A percentile compares a stretch with the other conserved stretches of the same genome.
Evolutionary conservation across 2,888 invertebrate genomes (phyloP).

Genomic region (Nebria salina): DNA sequence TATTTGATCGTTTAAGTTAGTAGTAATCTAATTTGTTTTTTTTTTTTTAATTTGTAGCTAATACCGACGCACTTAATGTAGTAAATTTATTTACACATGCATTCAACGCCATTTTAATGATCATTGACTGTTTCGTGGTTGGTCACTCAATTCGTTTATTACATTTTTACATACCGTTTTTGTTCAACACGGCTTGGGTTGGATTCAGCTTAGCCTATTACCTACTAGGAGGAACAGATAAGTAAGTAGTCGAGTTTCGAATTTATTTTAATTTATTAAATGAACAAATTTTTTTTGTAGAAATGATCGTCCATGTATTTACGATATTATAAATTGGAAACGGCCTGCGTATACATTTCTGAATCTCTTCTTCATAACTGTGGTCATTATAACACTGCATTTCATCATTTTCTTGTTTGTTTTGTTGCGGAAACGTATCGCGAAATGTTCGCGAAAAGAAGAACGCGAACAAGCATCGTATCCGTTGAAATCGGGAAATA

Average conservation of each 20-base stretch:
- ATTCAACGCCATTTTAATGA: slow-evolving; percentile 77
- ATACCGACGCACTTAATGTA: slow-evolving; percentile 23
- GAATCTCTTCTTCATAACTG: slow-evolving; percentile 16
- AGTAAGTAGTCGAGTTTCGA: slow-evolving; percentile 28
- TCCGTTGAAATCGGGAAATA: neutral
- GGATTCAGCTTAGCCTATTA: slow-evolving; percentile 63
- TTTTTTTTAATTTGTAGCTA: slow-evolving; percentile 17
- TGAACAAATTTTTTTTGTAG: slow-evolving; percentile 20
- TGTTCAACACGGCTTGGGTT: slow-evolving; percentile 72
- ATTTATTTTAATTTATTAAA: neutral
- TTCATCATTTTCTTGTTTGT: slow-evolving; percentile 13
- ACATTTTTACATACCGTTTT: slow-evolving; percentile 69
- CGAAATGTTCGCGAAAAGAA: neutral
- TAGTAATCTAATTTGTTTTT: neutral
- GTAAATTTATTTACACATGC: slow-evolving; percentile 39
- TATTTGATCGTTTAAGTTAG: neutral
- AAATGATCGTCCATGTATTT: slow-evolving; percentile 26
- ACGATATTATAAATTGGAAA: slow-evolving; percentile 33
- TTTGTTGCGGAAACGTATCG: slow-evolving; percentile 28
- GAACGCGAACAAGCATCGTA: neutral
- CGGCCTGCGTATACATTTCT: slow-evolving; percentile 5
- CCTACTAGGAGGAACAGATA: slow-evolving; percentile 26
- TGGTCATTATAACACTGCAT: slow-evolving; percentile 18
- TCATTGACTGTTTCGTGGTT: slow-evolving; percentile 76
- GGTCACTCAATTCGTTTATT: slow-evolving; percentile 77